Evolutionary conservation across 1,140 invertebrate genomes (phyloP), one percentile per base, ranked within the genome.

Genomic region (Aphaenogaster rudis): DNA sequence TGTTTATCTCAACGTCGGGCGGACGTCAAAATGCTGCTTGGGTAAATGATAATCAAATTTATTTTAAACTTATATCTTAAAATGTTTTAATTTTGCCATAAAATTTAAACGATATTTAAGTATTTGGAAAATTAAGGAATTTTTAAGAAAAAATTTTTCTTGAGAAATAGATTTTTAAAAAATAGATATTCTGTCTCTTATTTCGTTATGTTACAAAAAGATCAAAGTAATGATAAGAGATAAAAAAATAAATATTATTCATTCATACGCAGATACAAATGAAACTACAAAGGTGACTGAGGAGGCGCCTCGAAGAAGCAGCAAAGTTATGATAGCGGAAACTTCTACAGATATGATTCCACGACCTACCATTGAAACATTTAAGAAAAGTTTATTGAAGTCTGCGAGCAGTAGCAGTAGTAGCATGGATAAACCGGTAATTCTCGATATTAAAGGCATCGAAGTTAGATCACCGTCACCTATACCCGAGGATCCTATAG

Each of bases 401-500:
- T 79, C 91, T 0, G 71, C 92, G 3, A 93, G 87, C 45, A 79
- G 80, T 6, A 63, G 59, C 0, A 93, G 90, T 67, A 11, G 48
- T 13, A 67, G 69, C 48, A 42, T 92, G 3, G 91, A 92, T 8
- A 92, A 69, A 64, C 1, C n/a, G 76, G 8, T 54, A 88, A 42
- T 21, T 50, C 85, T 89, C 54, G 86, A 93, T n/a, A 17, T 79
- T 17, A 91, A 90, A 66, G 77, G 87, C 4, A 50, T 87, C n/a
- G 86, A 93, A 85, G 7, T 88, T 50, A 87, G 93, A 79, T 67
- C 93, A 0, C 93, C 94, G 0, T 94, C 95, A 1, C 94, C 95
- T 8, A 95, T 95, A 42, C 92, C 94, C 0, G 95, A 95, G 77
- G 94, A 95, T 50, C 90, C 92, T 0, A 86, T 59, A 59, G 93